Base-by-base conservation (phyloP, 2,888 invertebrate species). In the Diadegma fenestrale region DNA sequence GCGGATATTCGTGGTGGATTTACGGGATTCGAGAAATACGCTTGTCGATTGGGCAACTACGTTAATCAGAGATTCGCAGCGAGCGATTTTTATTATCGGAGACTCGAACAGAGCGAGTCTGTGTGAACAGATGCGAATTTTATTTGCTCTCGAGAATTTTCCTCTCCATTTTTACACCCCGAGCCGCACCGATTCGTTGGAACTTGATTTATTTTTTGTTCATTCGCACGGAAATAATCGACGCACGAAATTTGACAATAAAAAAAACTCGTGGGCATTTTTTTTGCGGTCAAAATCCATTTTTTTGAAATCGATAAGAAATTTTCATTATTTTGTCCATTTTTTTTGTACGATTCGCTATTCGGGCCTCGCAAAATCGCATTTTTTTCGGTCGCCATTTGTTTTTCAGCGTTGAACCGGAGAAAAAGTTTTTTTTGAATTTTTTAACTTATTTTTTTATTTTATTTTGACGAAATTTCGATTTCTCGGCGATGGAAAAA, bases 41-140 rank as follows among this genome's bases (percentile, higher is more conserved):
- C 89, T 88, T 88, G 82, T 88, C 88, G 88, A 78, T 88, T 89
- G 83, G 88, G 87, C 69, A 87, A 89, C 79, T 89, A 88, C 84
- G 54, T 90, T 72, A 88, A 87, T 88, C 87, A 88, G 86, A 89
- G 85, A 86, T 89, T 90, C 84, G 64, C 86, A 73, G 69, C 86
- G 79, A 71, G 63, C 86, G 90, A 89, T 81, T 76, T 87, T 85
- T 82, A 87, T 71, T 77, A 76, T 85, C 84, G 86, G 43, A 85
- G 80, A 84, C 45, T 88, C 79, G 87, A 85, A 72, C 87, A 87
- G 69, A 80, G 76, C 80, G 80, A 84, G 81, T 75, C 85, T 26
- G 84, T 77, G 66, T 84, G 76, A 85, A 68, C 76, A 66, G 64
- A 81, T 75, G 63, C 64, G 17, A 51, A 19, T 54, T 66, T 19